Evolutionary conservation across 2,888 invertebrate genomes (phyloP).

Genomic region (Cantharis nigra): DNA sequence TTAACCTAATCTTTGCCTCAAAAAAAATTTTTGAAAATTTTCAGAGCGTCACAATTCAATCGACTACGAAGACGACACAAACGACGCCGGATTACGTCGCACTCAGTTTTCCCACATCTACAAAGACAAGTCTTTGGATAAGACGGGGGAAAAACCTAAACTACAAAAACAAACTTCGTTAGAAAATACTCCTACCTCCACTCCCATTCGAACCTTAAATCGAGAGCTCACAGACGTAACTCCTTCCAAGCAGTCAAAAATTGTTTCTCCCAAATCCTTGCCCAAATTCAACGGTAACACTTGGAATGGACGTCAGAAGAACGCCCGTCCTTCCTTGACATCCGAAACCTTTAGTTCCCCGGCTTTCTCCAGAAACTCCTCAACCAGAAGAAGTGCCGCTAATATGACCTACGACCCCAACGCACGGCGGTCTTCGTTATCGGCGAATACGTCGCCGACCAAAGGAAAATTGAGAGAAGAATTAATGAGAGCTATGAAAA

Average conservation of each 20-base stretch:
- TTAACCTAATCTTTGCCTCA: not conserved
- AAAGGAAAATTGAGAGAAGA: constrained; percentile 70
- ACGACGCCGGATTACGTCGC: constrained; percentile 71
- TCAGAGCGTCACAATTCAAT: constrained; percentile 68
- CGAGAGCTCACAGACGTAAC: constrained; percentile 53
- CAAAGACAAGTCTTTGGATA: constrained; percentile 54
- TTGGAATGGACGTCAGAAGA: constrained; percentile 69
- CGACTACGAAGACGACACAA: constrained; percentile 66
- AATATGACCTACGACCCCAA: constrained; percentile 53
- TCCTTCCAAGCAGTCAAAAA: constrained; percentile 51
- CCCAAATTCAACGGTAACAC: constrained; percentile 67
- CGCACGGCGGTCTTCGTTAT: constrained; percentile 58
- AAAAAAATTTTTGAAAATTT: constrained; percentile 39
- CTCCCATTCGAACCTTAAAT: constrained; percentile 47
- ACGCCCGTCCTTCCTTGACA: constrained; percentile 60
- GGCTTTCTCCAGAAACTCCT: constrained; percentile 46
- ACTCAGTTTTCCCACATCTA: constrained; percentile 70
- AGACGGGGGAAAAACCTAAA: constrained; percentile 20
- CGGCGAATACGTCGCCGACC: constrained; percentile 66
- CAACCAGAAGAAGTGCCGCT: constrained; percentile 54
- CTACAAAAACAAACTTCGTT: constrained; percentile 48
- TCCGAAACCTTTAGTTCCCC: constrained; percentile 65
- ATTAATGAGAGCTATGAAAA: constrained; percentile 72
- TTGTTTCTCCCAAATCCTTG: constrained; percentile 55
- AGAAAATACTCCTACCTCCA: constrained; percentile 57